Evolutionary conservation across 2,797 vertebrate species (phyloP).

Genomic region (Myotis daubentonii): DNA sequence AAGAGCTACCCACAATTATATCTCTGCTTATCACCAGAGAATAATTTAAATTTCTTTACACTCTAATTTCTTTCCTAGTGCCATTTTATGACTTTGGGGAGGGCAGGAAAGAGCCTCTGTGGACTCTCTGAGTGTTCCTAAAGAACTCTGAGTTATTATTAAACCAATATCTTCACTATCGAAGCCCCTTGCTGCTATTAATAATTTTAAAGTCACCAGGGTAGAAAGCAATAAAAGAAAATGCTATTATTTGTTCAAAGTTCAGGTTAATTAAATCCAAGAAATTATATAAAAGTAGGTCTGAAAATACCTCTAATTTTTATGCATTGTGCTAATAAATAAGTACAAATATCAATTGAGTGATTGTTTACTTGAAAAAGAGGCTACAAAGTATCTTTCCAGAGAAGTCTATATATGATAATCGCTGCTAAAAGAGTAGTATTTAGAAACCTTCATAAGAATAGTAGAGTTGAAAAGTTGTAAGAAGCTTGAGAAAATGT

Average conservation of each 20-base stretch:
- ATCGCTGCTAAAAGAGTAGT: not conserved
- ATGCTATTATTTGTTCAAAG: conserved; percentile 38
- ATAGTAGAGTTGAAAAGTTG: not conserved
- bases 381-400: not conserved
- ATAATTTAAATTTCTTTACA: conserved; percentile 30
- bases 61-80: not conserved
- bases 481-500: not conserved
- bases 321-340: not conserved
- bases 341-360: not conserved
- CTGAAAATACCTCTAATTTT: conserved; percentile 42
- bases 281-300: conserved; percentile 30
- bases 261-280: conserved; percentile 29
- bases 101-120: not conserved
- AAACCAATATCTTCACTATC: not conserved
- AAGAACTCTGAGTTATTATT: conserved; percentile 47
- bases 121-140: not conserved
- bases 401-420: not conserved
- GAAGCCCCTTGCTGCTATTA: conserved; percentile 30
- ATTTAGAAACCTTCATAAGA: not conserved
- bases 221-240: not conserved
- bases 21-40: not conserved
- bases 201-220: conserved; percentile 8
- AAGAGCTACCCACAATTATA: not conserved
- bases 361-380: conserved; percentile 25
- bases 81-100: conserved; percentile 34